These are phyloP conservation scores for Monodelphis domestica DNA, from an alignment of 2,797 vertebrate species.

Conservation along the genomic window DNA sequence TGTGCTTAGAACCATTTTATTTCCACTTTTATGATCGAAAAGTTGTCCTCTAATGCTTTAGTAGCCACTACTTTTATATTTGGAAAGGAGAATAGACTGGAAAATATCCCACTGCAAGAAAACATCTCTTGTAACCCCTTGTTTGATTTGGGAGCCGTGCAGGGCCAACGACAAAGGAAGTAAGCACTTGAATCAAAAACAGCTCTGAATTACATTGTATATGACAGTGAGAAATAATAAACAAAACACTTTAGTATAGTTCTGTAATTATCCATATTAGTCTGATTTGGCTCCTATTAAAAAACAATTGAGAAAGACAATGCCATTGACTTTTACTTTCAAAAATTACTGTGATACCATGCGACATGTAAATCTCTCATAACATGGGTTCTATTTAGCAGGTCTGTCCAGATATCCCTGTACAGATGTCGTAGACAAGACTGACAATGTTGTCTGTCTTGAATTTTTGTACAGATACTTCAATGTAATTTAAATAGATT, in stretches of 20 bases:
- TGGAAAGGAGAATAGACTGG: not conserved
- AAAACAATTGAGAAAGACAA: conserved; percentile 62
- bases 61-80: not conserved
- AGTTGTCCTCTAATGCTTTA: fast-evolving
- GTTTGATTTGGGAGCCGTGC: conserved; percentile 24
- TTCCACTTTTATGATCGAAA: conserved; percentile 3
- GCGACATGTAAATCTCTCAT: conserved; percentile 83
- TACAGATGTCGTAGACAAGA: conserved; percentile 85
- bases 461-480: conserved; percentile 86
- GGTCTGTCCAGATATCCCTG: conserved; percentile 85
- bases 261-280: conserved; percentile 51
- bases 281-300: conserved; percentile 62
- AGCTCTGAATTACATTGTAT: conserved; percentile 26
- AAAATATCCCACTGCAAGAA: fast-evolving
- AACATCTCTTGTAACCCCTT: not conserved
- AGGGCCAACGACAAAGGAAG: conserved; percentile 58
- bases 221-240: conserved; percentile 62
- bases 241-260: conserved; percentile 62
- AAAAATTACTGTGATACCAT: conserved; percentile 69
- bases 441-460: conserved; percentile 84
- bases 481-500: conserved; percentile 89
- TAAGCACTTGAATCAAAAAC: conserved; percentile 54
- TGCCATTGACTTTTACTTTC: conserved; percentile 71
- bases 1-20: fast-evolving
- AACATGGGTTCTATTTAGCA: conserved; percentile 81